phyloP scores from a whole-genome alignment of 2,888 invertebrate genomes.

The Apodemia hepburni region DNA sequence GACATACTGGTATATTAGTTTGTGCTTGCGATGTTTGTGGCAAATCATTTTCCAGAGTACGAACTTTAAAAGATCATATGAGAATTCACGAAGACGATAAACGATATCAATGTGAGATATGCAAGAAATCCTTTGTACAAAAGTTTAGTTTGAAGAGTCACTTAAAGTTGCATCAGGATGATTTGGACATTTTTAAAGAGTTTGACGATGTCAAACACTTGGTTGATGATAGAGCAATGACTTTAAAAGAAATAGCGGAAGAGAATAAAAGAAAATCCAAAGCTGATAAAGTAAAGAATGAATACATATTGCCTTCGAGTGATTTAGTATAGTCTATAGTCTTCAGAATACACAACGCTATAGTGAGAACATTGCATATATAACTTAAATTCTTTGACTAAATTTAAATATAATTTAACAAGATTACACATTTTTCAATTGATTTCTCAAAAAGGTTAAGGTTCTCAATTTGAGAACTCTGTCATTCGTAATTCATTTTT shows the following conservation, averaged over 20 bases:
- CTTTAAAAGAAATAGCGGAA: constrained; percentile 65
- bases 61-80: constrained; percentile 63
- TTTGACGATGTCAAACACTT: constrained; percentile 72
- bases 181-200: constrained; percentile 71
- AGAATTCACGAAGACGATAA: constrained; percentile 59
- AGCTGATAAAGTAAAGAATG: constrained; percentile 40
- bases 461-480: too few relatives aligned
- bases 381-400: too few relatives aligned
- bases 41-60: constrained; percentile 49
- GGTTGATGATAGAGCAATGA: constrained; percentile 67
- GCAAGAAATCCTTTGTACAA: constrained; percentile 66
- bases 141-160: constrained; percentile 68
- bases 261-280: constrained; percentile 57
- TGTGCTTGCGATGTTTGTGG: constrained; percentile 62
- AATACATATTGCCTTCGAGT: constrained; percentile 13
- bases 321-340: background rate
- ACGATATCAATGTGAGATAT: constrained; percentile 62
- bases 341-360: background rate
- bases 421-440: too few relatives aligned
- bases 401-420: too few relatives aligned
- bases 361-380: background rate
- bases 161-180: constrained; percentile 62
- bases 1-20: constrained; percentile 54
- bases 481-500: too few relatives aligned
- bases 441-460: too few relatives aligned